A percentile compares a stretch with the other conserved stretches of the same genome.
Conservation (phyloP, 1,140 invertebrate species). For the Maconellicoccus hirsutus region DNA sequence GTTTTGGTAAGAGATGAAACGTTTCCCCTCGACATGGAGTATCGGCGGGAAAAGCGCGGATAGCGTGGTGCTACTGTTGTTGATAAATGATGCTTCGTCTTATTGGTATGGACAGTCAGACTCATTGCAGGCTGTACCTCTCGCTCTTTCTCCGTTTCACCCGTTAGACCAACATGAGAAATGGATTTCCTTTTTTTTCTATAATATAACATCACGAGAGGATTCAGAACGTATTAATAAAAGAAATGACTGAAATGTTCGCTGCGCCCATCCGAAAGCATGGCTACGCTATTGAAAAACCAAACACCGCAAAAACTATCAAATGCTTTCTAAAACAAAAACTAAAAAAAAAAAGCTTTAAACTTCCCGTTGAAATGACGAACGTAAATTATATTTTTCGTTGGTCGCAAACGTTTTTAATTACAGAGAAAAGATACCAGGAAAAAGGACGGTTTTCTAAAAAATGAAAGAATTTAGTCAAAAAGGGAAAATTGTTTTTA, state of each 20-base stretch:
- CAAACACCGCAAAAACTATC: slow-evolving; percentile 15
- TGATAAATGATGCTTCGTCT: slow-evolving; percentile 21
- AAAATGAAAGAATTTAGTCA: slow-evolving; percentile 17
- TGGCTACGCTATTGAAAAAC: slow-evolving; percentile 15
- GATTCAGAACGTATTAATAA: slow-evolving; percentile 21
- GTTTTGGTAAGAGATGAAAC: neutral
- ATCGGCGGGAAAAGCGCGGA: neutral
- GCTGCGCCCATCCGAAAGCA: neutral
- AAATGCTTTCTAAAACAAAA: slow-evolving; percentile 5
- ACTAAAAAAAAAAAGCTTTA: neutral
- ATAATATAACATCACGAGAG: slow-evolving; percentile 19
- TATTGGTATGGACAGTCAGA: slow-evolving; percentile 22
- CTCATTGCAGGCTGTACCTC: neutral
- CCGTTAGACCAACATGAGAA: slow-evolving; percentile 12
- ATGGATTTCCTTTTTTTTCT: slow-evolving; percentile 22
- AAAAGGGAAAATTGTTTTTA: neutral
- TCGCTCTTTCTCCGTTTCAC: neutral
- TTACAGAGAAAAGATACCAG: slow-evolving; percentile 5
- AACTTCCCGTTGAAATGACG: slow-evolving; percentile 18
- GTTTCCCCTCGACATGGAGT: neutral
- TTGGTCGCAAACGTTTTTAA: slow-evolving; percentile 20
- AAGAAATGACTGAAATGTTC: slow-evolving; percentile 17
- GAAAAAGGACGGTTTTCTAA: slow-evolving; percentile 12
- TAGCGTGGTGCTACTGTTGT: slow-evolving; percentile 17
- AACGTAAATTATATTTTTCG: slow-evolving; percentile 22